Percentiles rank a stretch among this genome's conserved stretches.
Evolutionary conservation across 2,113 vertebrate species (phyloP).

Genomic region (Tylochromis polylepis): DNA sequence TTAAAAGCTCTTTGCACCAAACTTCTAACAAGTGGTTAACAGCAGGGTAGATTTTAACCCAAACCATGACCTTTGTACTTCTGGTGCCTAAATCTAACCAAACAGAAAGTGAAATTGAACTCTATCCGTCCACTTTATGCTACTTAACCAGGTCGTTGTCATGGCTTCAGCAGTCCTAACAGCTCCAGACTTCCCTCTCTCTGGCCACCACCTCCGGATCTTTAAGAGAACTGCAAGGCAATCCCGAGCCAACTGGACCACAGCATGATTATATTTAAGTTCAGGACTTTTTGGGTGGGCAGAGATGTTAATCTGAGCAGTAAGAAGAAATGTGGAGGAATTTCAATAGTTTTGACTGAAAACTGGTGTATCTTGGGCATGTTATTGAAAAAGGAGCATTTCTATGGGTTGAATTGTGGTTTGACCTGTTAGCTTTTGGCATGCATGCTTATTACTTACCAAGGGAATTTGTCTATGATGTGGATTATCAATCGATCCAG

Average conservation of each 20-base stretch:
- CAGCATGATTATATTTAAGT: background rate
- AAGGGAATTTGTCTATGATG: background rate
- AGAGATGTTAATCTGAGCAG: background rate
- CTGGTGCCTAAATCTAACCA: background rate
- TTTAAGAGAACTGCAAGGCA: background rate
- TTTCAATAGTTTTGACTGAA: background rate
- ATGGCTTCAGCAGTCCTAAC: background rate
- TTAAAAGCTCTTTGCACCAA: background rate
- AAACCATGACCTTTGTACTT: background rate
- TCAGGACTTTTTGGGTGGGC: background rate
- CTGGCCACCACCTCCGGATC: background rate
- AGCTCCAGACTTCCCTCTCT: background rate
- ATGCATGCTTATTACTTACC: background rate
- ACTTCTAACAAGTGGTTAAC: background rate
- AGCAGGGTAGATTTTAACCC: background rate
- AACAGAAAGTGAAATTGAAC: background rate
- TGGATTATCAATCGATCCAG: background rate
- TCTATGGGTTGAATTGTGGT: background rate
- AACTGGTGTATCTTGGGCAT: background rate
- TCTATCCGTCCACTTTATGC: background rate
- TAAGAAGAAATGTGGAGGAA: background rate
- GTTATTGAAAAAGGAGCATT: background rate
- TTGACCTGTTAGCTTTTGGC: background rate
- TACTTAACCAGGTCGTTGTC: background rate
- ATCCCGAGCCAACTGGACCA: background rate